Base-by-base conservation (phyloP, 2,888 invertebrate genomes). In the Hirtodrosophila alboralis region DNA sequence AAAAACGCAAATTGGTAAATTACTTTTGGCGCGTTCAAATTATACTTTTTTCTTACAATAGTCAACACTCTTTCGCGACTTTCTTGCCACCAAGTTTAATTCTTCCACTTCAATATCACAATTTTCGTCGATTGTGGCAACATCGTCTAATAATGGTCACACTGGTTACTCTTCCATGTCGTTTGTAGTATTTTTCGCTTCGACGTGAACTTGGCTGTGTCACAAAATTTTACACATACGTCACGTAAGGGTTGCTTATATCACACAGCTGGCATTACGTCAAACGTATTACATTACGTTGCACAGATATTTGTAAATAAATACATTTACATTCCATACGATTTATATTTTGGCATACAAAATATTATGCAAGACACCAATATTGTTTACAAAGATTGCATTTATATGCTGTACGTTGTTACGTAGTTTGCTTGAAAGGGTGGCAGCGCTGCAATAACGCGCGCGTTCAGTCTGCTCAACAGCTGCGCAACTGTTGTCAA, bases 41-140 rank as follows among this genome's bases (percentile, higher is more conserved):
- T 63, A 38, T 58, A 36, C 33, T 65, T 70, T 74, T 80, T 78
- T 68, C 62, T 62, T 70, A 75, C 85, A 83, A 85, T 83, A 79
- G 73, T 75, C 84, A 83, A 79, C 79, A 84, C 77, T 81, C 60
- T 67, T 84, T 81, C 48, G 43, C 75, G 78, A 73, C 69, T 74
- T 72, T 69, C 68, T 75, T 75, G 75, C 75, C 74, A 75, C 75
- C 72, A 75, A 75, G 75, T 75, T 75, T 61, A 58, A 68, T 75
- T 75, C 67, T 62, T 75, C 43, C 56, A 67, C 58, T 71, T 61
- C 73, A 71, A 59, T 67, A 51, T 59, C 75, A 67, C 62, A 66
- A 70, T 78, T 73, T 75, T 74, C 52, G 68, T 86, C 78, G 68
- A 84, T 87, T 88, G 87, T 88, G 89, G 88, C 89, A 88, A 88